These are phyloP conservation scores for Chymomyza caudatula DNA, from an alignment of 2,888 invertebrate genomes.

Conservation along the genomic window DNA sequence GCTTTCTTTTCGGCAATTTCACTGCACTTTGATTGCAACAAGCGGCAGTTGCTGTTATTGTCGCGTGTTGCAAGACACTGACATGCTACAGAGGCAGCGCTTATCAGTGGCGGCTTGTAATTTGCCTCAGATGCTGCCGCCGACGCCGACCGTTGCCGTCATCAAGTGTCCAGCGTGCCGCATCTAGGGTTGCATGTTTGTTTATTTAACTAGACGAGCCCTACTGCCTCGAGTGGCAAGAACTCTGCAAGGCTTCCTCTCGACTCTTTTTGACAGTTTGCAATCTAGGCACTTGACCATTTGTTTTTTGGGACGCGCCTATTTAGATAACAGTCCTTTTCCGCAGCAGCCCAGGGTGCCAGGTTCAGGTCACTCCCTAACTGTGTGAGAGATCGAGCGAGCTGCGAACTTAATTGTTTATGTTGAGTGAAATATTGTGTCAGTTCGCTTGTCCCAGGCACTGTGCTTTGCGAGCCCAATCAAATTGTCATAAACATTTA, in stretches of 20 bases:
- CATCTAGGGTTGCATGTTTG: constrained; percentile 43
- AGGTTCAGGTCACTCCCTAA: constrained; percentile 4
- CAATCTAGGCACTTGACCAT: constrained; percentile 69
- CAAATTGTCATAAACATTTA: constrained; percentile 49
- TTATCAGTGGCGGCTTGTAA: neutral
- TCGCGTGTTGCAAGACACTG: neutral
- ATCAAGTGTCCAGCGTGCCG: constrained; percentile 5
- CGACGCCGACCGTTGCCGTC: neutral
- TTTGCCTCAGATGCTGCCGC: constrained; percentile 1
- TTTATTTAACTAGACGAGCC: constrained; percentile 67
- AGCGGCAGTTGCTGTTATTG: too few relatives aligned
- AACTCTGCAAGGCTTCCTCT: neutral
- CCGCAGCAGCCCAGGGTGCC: constrained; percentile 33
- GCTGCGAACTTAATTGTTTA: constrained; percentile 50
- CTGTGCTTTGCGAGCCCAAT: neutral
- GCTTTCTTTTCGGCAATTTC: neutral
- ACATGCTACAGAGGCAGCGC: neutral
- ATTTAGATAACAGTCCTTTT: constrained; percentile 64
- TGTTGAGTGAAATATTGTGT: constrained; percentile 64
- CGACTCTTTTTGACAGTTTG: neutral
- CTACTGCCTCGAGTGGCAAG: neutral
- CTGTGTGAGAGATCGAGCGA: constrained; percentile 16
- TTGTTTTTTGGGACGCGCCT: constrained; percentile 70
- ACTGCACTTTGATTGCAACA: too few relatives aligned
- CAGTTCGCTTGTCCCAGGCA: constrained; percentile 4